A percentile compares a stretch with the other conserved stretches of the same genome.
phyloP scores from a whole-genome alignment of 2,888 invertebrate species.

The Marasmarcha lunaedactyla region DNA sequence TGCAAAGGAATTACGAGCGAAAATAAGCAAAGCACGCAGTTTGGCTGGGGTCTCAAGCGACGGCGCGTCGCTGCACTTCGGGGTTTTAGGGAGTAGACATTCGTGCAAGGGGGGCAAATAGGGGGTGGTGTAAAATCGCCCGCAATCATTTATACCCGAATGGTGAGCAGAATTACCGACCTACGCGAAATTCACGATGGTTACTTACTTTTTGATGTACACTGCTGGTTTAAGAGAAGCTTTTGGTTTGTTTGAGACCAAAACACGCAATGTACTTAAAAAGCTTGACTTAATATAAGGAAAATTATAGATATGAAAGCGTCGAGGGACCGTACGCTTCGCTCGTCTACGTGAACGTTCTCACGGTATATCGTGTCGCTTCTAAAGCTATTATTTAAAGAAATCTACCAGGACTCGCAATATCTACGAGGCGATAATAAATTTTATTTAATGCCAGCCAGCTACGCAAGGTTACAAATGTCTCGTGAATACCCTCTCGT shows the following conservation, averaged over 20 bases:
- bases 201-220: slow-evolving; percentile 23
- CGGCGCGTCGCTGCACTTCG: too few species aligned
- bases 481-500: too few species aligned
- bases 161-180: slow-evolving; percentile 66
- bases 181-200: slow-evolving; percentile 50
- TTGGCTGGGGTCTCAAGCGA: slow-evolving; percentile 32
- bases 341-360: slow-evolving; percentile 25
- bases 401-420: slow-evolving; percentile 10
- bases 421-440: slow-evolving; percentile 2
- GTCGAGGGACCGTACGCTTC: slow-evolving; percentile 28
- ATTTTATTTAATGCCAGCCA: background rate
- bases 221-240: slow-evolving; percentile 15
- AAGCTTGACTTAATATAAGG: slow-evolving; percentile 4
- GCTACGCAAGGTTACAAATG: too few species aligned
- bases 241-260: slow-evolving; percentile 5
- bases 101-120: slow-evolving; percentile 7
- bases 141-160: slow-evolving; percentile 70
- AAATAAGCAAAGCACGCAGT: slow-evolving; percentile 70
- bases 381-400: slow-evolving; percentile 18
- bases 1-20: slow-evolving; percentile 66
- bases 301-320: slow-evolving; percentile 26
- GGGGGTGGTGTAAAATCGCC: slow-evolving; percentile 66
- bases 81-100: too few species aligned
- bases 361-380: slow-evolving; percentile 23
- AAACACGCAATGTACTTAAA: slow-evolving; percentile 18